Conservation (phyloP, 2,113 vertebrate species). For the Cyprinodon brontotheroides region DNA sequence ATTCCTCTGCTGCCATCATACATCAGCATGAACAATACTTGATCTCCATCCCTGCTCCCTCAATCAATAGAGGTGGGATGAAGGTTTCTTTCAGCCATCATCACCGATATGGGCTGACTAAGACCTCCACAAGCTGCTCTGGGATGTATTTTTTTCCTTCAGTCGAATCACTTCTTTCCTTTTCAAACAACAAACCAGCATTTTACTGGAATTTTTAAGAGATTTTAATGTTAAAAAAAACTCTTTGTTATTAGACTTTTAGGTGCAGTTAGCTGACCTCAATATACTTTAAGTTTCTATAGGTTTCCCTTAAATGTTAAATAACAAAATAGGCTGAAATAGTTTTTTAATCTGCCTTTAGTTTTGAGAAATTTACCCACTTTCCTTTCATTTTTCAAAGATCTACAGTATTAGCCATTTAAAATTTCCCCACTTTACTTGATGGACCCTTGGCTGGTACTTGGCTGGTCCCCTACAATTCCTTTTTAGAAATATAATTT, state of each 20-base stretch:
- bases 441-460: too few species aligned
- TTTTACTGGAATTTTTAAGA: neutral
- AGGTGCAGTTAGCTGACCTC: neutral
- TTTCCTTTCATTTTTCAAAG: too few species aligned
- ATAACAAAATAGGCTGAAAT: too few species aligned
- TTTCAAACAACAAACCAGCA: neutral
- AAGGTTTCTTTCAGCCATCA: constrained; percentile 5
- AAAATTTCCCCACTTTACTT: too few species aligned
- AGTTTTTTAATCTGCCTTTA: too few species aligned
- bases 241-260: neutral
- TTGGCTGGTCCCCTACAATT: too few species aligned
- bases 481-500: too few species aligned
- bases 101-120: neutral
- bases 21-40: constrained; percentile 9
- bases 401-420: too few species aligned
- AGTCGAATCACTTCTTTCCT: neutral
- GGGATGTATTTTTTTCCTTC: neutral
- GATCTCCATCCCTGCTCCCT: neutral
- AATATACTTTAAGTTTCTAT: too few species aligned
- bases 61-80: constrained; percentile 7
- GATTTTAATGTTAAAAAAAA: too few species aligned
- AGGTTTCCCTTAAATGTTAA: too few species aligned
- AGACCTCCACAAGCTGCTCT: neutral
- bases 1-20: constrained; percentile 13
- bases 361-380: too few species aligned